Evolutionary conservation across 2,888 invertebrate genomes (phyloP), one percentile per base, ranked within the genome.

Genomic region (Aphidius colemani): DNA sequence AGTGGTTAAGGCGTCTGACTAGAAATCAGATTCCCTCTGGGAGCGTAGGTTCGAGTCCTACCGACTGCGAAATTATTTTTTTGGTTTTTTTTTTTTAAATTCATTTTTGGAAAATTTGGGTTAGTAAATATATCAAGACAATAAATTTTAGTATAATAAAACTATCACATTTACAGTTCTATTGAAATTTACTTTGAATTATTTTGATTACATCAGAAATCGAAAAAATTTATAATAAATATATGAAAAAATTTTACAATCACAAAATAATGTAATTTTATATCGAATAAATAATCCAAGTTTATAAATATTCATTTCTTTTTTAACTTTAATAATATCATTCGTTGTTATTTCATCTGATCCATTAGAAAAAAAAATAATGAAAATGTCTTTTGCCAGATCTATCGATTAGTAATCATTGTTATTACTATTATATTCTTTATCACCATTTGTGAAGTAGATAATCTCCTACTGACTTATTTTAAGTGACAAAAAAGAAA

Each of bases 1-100:
- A 90, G 90, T 89, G 90, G 90, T 90, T 90, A 90, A 90, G 90
- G 90, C 90, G 90, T 90, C 90, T 90, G 90, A 91, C 90, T 91
- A 89, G 90, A 91, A 91, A 90, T 90, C 90, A 90, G 90, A 90
- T 91, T 91, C 90, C 90, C 90, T 91, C 90, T 91, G 90, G 90
- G 90, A 90, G 91, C 91, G 90, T 90, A 91, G 91, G 91, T 91
- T 91, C 91, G 90, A 91, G 89, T 91, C 90, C 90, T 91, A 90
- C 90, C 89, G 90, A 88, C 90, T 90, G 90, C 90, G 91, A 75
- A 7, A 6, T 55, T 64, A 63, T 58, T 41, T 41, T 3, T 11
- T 10, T 6, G 40, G 6, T n/a, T 53, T 53, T 53, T 18, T 41
- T 8, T 11, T 43, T 13, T 53, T 40, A 11, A 53, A 3, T 18